phyloP scores from a whole-genome alignment of 1,140 invertebrate species.

The Neodiprion virginianus region DNA sequence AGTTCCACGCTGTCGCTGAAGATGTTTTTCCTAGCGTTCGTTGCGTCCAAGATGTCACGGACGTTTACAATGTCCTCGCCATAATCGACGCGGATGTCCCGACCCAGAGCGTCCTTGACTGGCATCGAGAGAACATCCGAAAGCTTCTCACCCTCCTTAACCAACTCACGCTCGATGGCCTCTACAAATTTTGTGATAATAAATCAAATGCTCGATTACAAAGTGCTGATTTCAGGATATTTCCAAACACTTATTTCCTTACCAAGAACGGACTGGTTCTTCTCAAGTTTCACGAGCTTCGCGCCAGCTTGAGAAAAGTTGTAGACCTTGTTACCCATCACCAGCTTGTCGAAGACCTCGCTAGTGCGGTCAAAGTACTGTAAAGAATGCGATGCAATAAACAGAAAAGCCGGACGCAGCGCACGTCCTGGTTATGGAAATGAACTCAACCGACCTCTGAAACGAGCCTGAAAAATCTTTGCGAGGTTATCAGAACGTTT shows the following conservation, averaged over 20 bases:
- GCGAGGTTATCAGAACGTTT: conserved; percentile 78
- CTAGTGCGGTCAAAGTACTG: conserved; percentile 71
- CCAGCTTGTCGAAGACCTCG: conserved; percentile 71
- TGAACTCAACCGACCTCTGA: conserved; percentile 65
- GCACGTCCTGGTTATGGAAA: neutral
- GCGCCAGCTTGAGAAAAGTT: conserved; percentile 63
- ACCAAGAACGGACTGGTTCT: conserved; percentile 57
- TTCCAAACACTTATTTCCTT: conserved; percentile 19
- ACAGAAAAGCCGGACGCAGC: conserved; percentile 17
- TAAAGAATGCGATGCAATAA: conserved; percentile 30
- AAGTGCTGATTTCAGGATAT: conserved; percentile 16
- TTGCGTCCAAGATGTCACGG: conserved; percentile 71
- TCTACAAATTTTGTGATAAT: conserved; percentile 55
- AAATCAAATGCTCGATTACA: conserved; percentile 19
- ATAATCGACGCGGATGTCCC: conserved; percentile 77
- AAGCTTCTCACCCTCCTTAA: conserved; percentile 80
- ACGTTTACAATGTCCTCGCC: conserved; percentile 75
- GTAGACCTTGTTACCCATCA: conserved; percentile 67
- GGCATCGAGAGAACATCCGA: conserved; percentile 81
- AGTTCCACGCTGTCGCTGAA: conserved; percentile 75
- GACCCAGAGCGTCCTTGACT: conserved; percentile 78
- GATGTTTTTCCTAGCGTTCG: conserved; percentile 69
- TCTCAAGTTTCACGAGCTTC: conserved; percentile 64
- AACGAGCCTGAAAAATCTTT: conserved; percentile 77
- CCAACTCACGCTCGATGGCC: conserved; percentile 70